Percentiles rank a stretch among this genome's conserved stretches.
These are phyloP conservation scores for Caenorhabditis auriculariae DNA, from an alignment of 2,888 invertebrate species.

Conservation along the genomic window DNA sequence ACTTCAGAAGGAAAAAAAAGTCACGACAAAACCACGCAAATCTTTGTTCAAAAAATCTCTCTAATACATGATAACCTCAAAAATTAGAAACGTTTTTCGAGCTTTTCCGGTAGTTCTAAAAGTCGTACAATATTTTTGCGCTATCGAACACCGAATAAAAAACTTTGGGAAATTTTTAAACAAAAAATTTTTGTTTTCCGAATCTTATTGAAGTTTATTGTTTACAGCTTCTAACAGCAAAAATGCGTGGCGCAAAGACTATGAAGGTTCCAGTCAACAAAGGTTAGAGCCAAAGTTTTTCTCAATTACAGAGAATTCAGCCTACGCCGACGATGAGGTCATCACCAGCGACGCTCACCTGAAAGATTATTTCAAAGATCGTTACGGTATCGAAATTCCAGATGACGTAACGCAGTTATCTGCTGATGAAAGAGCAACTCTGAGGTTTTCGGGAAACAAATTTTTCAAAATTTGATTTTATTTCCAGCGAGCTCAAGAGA, in stretches of 20 bases:
- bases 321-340: slow-evolving; percentile 42
- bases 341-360: slow-evolving; percentile 48
- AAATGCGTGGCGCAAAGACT: slow-evolving; percentile 33
- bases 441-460: slow-evolving; percentile 14
- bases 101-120: slow-evolving; percentile 12
- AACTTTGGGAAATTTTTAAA: not conserved
- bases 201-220: not conserved
- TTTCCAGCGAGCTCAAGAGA: slow-evolving; percentile 40
- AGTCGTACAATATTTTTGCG: not conserved
- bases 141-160: slow-evolving; percentile 3
- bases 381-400: slow-evolving; percentile 54
- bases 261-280: slow-evolving; percentile 29
- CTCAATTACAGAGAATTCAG: slow-evolving; percentile 35
- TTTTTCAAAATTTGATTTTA: not conserved
- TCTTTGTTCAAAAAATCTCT: no score
- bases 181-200: not conserved
- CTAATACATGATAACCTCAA: no score
- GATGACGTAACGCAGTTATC: slow-evolving; percentile 44
- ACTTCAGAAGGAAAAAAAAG: no score
- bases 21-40: no score
- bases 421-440: slow-evolving; percentile 48
- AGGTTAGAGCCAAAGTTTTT: slow-evolving; percentile 11
- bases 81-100: no score
- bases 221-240: slow-evolving; percentile 18
- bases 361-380: slow-evolving; percentile 48